Evolutionary conservation across 2,113 vertebrate species (phyloP).

Genomic region (Lepus europaeus): DNA sequence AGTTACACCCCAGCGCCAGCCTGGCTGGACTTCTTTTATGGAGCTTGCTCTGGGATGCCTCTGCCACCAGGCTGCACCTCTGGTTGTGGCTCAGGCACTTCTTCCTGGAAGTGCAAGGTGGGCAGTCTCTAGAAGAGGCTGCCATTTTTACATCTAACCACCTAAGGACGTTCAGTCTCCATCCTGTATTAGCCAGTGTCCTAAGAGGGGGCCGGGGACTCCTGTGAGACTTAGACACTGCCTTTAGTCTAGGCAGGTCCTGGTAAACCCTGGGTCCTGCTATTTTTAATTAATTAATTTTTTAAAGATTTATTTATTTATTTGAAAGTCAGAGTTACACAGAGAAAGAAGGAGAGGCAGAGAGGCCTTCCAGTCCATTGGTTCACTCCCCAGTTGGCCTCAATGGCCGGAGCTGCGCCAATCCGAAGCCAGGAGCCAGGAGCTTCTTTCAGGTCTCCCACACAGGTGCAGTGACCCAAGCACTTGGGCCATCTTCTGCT

Average conservation of each 20-base stretch:
- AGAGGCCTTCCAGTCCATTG: too few relatives aligned
- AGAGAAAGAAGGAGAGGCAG: too few relatives aligned
- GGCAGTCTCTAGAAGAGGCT: neutral
- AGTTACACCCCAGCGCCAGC: too few relatives aligned
- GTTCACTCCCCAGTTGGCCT: too few relatives aligned
- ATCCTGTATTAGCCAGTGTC: neutral
- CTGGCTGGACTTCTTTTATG: neutral
- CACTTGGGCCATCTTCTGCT: too few relatives aligned
- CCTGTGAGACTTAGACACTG: neutral
- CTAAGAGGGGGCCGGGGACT: neutral
- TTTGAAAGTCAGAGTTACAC: too few relatives aligned
- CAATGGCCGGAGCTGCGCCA: too few relatives aligned
- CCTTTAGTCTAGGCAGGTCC: neutral
- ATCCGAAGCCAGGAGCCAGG: too few relatives aligned
- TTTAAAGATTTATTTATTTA: too few relatives aligned
- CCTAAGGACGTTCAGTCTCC: neutral
- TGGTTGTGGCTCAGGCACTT: neutral
- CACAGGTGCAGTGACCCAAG: too few relatives aligned
- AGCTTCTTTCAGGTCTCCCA: too few relatives aligned
- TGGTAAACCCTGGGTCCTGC: too few relatives aligned
- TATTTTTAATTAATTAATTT: neutral
- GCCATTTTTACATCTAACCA: neutral
- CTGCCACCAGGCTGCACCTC: neutral
- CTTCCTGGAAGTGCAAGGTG: neutral
- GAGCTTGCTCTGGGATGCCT: neutral